Percentiles rank a stretch among this genome's conserved stretches.
phyloP scores from a whole-genome alignment of 1,140 invertebrate species.

The Drosophila willistoni region DNA sequence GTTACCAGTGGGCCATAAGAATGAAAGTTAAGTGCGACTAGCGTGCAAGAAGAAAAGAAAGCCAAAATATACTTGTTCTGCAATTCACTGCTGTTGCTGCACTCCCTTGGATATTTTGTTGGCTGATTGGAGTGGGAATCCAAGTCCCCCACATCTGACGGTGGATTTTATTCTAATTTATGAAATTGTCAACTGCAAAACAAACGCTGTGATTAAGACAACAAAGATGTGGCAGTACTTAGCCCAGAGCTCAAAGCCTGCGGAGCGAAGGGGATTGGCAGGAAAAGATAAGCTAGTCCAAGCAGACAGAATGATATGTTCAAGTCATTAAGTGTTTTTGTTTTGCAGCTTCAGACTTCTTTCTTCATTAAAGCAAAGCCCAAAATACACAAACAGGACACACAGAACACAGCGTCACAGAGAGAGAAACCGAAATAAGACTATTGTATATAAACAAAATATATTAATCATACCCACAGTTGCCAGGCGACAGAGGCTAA shows the following conservation, averaged over 20 bases:
- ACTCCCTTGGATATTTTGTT: background rate
- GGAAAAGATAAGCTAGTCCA: conserved; percentile 52
- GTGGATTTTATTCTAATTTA: conserved; percentile 67
- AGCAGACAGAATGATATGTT: conserved; percentile 56
- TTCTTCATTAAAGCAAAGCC: conserved; percentile 68
- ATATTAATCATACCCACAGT: conserved; percentile 64
- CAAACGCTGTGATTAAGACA: conserved; percentile 47
- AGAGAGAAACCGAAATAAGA: conserved; percentile 9
- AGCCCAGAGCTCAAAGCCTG: conserved; percentile 15
- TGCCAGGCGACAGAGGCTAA: conserved; percentile 43
- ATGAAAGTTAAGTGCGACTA: conserved; percentile 14
- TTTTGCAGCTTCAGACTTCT: conserved; percentile 9
- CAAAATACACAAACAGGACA: conserved; percentile 26
- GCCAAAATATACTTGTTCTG: background rate
- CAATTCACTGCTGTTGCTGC: background rate
- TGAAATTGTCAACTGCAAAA: conserved; percentile 75
- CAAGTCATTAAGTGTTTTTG: conserved; percentile 70
- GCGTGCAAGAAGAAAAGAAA: background rate
- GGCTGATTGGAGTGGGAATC: conserved; percentile 23
- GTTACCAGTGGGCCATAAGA: conserved; percentile 43
- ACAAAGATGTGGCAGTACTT: conserved; percentile 29
- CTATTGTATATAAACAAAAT: conserved; percentile 24
- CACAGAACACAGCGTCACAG: conserved; percentile 31
- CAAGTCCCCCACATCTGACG: conserved; percentile 47
- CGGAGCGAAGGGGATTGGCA: conserved; percentile 13